Evolutionary conservation across 2,888 invertebrate species (phyloP).

Genomic region (Phyto melanocephala): DNA sequence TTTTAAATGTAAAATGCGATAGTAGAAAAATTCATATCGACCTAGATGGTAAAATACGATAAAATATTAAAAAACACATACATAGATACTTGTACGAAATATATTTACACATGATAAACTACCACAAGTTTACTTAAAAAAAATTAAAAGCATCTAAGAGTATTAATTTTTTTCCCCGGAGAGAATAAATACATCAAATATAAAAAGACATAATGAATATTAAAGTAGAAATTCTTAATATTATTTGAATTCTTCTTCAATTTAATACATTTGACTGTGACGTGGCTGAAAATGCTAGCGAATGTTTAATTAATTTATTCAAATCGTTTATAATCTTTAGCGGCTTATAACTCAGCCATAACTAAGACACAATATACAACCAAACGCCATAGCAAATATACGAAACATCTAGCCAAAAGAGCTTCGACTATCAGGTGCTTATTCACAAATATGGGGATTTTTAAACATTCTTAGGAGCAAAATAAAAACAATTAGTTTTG

Average conservation of each 20-base stretch:
- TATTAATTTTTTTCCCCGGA: conserved; percentile 30
- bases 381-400: too few species aligned
- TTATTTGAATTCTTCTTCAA: conserved; percentile 9
- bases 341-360: conserved; percentile 35
- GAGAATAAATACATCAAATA: conserved; percentile 15
- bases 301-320: conserved; percentile 66
- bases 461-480: too few species aligned
- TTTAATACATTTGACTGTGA: conserved; percentile 29
- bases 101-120: background rate
- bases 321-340: conserved; percentile 59
- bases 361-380: background rate
- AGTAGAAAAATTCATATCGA: background rate
- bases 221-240: background rate
- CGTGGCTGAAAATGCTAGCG: conserved; percentile 25
- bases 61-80: too few species aligned
- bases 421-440: too few species aligned
- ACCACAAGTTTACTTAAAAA: background rate
- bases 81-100: too few species aligned
- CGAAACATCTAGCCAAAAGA: too few species aligned
- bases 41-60: too few species aligned
- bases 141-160: conserved; percentile 8
- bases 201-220: background rate
- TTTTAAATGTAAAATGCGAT: conserved; percentile 35
- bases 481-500: too few species aligned
- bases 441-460: too few species aligned